Evolutionary conservation across 2,888 invertebrate genomes (phyloP).

Genomic region (Suillia variegata): DNA sequence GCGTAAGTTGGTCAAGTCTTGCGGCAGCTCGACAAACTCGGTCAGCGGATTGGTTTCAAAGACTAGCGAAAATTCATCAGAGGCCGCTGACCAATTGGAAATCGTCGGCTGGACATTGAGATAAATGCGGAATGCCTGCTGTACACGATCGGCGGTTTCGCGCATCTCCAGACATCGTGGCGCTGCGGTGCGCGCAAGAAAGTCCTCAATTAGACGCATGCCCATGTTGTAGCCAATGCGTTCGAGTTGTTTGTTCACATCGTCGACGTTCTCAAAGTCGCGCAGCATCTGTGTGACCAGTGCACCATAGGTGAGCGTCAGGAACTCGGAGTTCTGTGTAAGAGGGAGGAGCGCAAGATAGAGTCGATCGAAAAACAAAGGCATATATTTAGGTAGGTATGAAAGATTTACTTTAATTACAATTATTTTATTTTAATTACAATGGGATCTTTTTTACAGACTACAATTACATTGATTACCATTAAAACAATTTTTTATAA

Average conservation of each 20-base stretch:
- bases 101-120: slow-evolving; percentile 91
- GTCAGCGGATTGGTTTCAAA: slow-evolving; percentile 95
- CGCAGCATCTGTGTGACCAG: slow-evolving; percentile 95
- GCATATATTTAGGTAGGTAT: neutral
- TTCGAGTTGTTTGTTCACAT: slow-evolving; percentile 96
- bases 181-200: slow-evolving; percentile 87
- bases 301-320: slow-evolving; percentile 97
- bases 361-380: neutral
- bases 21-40: slow-evolving; percentile 96
- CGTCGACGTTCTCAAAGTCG: slow-evolving; percentile 95
- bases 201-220: slow-evolving; percentile 95
- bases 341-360: neutral
- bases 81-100: slow-evolving; percentile 91
- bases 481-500: no score
- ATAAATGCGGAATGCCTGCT: slow-evolving; percentile 79
- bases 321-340: slow-evolving; percentile 88
- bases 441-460: slow-evolving; percentile 12
- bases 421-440: slow-evolving; percentile 11
- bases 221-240: slow-evolving; percentile 98
- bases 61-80: slow-evolving; percentile 95
- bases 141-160: slow-evolving; percentile 95
- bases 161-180: slow-evolving; percentile 93
- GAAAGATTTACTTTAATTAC: slow-evolving; percentile 4
- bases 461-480: no score
- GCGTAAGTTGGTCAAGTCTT: slow-evolving; percentile 78